A percentile compares a stretch with the other conserved stretches of the same genome.
phyloP scores from a whole-genome alignment of 2,888 invertebrate genomes.

The Rotaria socialis region DNA sequence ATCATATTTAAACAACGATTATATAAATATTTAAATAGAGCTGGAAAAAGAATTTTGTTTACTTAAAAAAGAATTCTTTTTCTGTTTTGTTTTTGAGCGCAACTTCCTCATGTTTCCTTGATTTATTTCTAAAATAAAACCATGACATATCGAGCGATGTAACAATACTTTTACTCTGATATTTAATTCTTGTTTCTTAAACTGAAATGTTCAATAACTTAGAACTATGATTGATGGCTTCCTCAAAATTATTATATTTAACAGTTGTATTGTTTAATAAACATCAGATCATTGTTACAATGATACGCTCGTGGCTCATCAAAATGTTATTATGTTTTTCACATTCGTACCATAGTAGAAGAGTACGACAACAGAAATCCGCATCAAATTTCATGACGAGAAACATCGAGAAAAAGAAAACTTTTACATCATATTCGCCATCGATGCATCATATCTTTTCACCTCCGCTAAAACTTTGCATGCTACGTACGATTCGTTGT shows the following conservation, averaged over 20 bases:
- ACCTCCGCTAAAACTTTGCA: slow-evolving; percentile 1
- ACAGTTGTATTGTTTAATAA: neutral
- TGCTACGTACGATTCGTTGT: neutral
- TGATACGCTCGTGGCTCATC: neutral
- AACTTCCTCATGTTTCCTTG: neutral
- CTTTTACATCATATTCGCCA: neutral
- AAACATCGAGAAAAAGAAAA: neutral
- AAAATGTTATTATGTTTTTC: neutral
- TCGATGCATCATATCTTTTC: neutral
- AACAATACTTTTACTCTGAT: neutral
- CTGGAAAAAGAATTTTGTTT: too few species aligned
- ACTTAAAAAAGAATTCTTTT: neutral
- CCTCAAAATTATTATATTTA: neutral
- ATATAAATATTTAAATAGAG: too few species aligned
- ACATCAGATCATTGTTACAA: neutral
- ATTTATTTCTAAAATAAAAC: neutral
- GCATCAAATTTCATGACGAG: neutral
- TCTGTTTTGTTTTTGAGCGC: neutral
- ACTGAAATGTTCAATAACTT: neutral
- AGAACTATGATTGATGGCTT: neutral
- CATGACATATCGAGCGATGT: neutral
- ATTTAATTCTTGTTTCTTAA: neutral
- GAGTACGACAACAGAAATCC: neutral
- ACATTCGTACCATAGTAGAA: neutral
- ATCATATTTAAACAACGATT: too few species aligned